A percentile compares a stretch with the other conserved stretches of the same genome.
Evolutionary conservation across 2,113 vertebrate species (phyloP).

Genomic region (Recurvirostra avosetta): DNA sequence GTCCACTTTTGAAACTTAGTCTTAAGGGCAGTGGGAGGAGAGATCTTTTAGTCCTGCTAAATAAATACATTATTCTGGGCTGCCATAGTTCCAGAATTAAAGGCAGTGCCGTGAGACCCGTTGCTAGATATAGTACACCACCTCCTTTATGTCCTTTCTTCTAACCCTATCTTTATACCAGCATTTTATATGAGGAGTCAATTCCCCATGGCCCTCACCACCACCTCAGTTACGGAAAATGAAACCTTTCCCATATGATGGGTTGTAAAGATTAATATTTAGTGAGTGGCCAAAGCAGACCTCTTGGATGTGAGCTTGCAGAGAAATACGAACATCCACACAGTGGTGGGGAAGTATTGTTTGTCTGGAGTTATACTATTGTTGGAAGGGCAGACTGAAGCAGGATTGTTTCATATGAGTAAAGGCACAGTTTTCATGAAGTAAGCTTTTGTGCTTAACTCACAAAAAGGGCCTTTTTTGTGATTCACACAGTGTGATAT

Average conservation of each 20-base stretch:
- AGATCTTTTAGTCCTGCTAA: not conserved
- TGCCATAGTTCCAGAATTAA: not conserved
- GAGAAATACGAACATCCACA: not conserved
- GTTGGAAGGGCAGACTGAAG: conserved; percentile 12
- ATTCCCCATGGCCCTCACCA: not conserved
- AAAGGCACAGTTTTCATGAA: conserved; percentile 9
- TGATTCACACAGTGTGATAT: not conserved
- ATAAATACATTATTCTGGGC: not conserved
- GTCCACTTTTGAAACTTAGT: not conserved
- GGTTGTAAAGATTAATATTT: not conserved
- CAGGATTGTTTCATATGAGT: conserved; percentile 2
- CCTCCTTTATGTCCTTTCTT: not conserved
- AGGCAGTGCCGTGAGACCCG: not conserved
- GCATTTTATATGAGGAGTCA: not conserved
- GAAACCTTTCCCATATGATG: not conserved
- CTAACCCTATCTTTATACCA: not conserved
- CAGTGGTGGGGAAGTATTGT: not conserved
- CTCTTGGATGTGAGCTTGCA: not conserved
- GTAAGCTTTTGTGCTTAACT: conserved; percentile 33
- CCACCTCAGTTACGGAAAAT: not conserved
- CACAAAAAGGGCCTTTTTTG: not conserved
- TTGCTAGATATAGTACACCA: not conserved
- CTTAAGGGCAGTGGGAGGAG: not conserved
- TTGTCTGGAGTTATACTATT: conserved; percentile 11
- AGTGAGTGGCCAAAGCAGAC: not conserved